phyloP scores from a whole-genome alignment of 2,888 invertebrate genomes.

The Temnothorax rugatulus region DNA sequence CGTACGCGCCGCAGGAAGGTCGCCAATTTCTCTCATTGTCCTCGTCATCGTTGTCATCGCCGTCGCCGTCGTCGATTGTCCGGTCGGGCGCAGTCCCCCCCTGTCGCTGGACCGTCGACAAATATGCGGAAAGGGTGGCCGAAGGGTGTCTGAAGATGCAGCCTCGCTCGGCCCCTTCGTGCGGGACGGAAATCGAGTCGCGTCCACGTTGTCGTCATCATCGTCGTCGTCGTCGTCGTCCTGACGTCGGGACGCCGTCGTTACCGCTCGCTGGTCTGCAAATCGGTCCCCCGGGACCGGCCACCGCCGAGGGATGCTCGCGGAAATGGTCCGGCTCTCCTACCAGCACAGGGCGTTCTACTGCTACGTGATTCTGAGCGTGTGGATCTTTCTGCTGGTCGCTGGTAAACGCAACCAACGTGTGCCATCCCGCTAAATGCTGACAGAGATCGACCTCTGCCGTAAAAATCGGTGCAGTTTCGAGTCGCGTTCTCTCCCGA shows the following conservation, averaged over 20 bases:
- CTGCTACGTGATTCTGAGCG: slow-evolving; percentile 93
- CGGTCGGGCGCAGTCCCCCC: background rate
- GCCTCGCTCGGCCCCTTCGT: slow-evolving; percentile 58
- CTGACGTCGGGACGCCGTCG: slow-evolving; percentile 26
- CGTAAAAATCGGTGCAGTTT: background rate
- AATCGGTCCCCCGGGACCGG: slow-evolving; percentile 45
- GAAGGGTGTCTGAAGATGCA: slow-evolving; percentile 66
- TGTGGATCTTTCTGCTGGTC: slow-evolving; percentile 93
- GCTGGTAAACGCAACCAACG: slow-evolving; percentile 87
- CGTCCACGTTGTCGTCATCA: slow-evolving; percentile 52
- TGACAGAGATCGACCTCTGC: background rate
- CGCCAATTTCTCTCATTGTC: background rate
- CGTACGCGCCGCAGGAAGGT: slow-evolving; percentile 12
- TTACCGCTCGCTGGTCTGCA: background rate
- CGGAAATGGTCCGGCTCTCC: slow-evolving; percentile 88
- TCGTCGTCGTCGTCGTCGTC: slow-evolving; percentile 56
- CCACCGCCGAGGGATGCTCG: slow-evolving; percentile 82
- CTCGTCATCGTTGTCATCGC: background rate
- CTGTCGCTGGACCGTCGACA: slow-evolving; percentile 13
- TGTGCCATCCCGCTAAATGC: background rate
- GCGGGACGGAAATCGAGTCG: slow-evolving; percentile 57
- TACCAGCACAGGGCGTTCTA: slow-evolving; percentile 93
- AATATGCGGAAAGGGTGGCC: slow-evolving; percentile 54
- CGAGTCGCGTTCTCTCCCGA: background rate
- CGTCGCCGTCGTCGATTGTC: background rate